Conservation (phyloP, 2,888 invertebrate genomes). For the Geotrupes spiniger region DNA sequence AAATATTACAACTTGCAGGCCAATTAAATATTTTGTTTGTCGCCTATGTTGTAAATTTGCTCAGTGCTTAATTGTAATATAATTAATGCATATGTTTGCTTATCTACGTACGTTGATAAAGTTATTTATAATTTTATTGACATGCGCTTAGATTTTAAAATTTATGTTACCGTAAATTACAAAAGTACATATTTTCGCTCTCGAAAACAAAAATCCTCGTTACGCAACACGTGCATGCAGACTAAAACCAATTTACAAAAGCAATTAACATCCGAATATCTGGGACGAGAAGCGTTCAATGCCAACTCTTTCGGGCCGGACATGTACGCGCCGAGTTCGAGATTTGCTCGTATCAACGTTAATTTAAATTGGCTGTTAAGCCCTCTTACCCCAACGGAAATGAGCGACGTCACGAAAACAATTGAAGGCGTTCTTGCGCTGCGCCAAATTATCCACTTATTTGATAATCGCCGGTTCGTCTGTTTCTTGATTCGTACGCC, state of each 20-base stretch:
- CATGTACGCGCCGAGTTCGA: background rate
- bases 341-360: conserved; percentile 1
- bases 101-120: background rate
- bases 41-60: no score
- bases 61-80: background rate
- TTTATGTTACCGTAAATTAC: background rate
- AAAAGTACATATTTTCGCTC: no score
- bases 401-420: conserved; percentile 32
- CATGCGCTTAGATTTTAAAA: background rate
- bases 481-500: conserved; percentile 24
- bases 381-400: conserved; percentile 23
- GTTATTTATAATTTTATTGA: conserved; percentile 6
- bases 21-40: no score
- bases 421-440: conserved; percentile 29
- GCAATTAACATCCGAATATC: background rate
- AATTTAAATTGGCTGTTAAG: conserved; percentile 7
- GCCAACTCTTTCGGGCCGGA: background rate
- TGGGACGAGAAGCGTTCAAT: background rate
- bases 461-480: conserved; percentile 25
- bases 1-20: no score
- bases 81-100: background rate
- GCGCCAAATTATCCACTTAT: conserved; percentile 31
- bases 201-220: no score
- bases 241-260: background rate
- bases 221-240: no score